Conservation (phyloP, 2,797 vertebrate genomes). For the Tangara arthus region DNA sequence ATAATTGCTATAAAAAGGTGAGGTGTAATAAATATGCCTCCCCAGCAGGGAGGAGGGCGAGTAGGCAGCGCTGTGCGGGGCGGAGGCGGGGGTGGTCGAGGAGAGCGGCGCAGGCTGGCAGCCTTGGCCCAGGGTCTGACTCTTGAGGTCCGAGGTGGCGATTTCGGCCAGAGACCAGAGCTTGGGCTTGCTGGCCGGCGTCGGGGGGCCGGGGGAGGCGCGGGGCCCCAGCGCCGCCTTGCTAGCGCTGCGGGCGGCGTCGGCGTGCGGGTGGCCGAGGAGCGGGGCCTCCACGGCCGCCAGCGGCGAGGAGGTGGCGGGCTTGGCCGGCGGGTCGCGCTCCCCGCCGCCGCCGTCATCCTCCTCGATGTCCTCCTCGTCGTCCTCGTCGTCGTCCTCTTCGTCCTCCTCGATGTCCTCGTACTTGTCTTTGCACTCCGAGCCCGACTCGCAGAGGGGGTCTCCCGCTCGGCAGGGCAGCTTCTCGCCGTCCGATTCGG, state of each 20-base stretch:
- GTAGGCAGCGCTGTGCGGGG: slow-evolving; percentile 87
- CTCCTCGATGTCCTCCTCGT: slow-evolving; percentile 78
- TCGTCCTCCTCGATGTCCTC: slow-evolving; percentile 79
- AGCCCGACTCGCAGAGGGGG: slow-evolving; percentile 81
- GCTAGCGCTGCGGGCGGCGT: slow-evolving; percentile 66
- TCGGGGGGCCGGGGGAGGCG: slow-evolving; percentile 81
- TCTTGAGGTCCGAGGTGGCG: slow-evolving; percentile 96
- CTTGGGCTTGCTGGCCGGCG: slow-evolving; percentile 88
- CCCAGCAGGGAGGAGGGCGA: slow-evolving; percentile 90
- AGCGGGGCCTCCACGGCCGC: slow-evolving; percentile 87
- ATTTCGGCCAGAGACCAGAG: slow-evolving; percentile 98
- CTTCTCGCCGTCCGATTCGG: slow-evolving; percentile 94
- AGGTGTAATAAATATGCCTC: slow-evolving; percentile 96
- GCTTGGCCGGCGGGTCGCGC: slow-evolving; percentile 76
- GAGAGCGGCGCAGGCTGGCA: slow-evolving; percentile 81
- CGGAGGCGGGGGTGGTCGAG: slow-evolving; percentile 78
- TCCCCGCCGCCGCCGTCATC: slow-evolving; percentile 69
- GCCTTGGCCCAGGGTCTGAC: slow-evolving; percentile 79
- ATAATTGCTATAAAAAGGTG: slow-evolving; percentile 98
- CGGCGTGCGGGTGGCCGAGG: slow-evolving; percentile 81
- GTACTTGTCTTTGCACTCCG: slow-evolving; percentile 83
- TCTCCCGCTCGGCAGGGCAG: slow-evolving; percentile 80
- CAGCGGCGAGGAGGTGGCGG: slow-evolving; percentile 88
- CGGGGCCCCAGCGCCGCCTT: slow-evolving; percentile 76
- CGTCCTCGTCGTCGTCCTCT: slow-evolving; percentile 58